Percentiles rank a stretch among this genome's conserved stretches.
These are phyloP conservation scores for Todus mexicanus DNA, from an alignment of 2,797 vertebrate genomes.

Conservation along the genomic window DNA sequence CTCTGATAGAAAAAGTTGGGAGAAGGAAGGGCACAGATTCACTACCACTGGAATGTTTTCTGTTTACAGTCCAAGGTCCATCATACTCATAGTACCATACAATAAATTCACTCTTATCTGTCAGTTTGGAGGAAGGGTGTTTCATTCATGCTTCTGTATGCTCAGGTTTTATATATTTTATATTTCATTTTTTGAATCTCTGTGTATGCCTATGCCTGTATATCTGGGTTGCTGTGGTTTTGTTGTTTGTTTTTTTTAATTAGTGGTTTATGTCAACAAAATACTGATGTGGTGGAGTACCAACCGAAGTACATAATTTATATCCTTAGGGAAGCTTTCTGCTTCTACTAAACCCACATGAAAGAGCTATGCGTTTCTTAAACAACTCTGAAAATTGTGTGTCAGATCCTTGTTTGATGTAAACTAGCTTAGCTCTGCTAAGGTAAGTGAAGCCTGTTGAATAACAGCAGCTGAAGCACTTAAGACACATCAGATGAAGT, in stretches of 20 bases:
- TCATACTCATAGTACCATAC: background rate
- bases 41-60: background rate
- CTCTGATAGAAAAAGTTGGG: background rate
- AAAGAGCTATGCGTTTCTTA: background rate
- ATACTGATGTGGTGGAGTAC: background rate
- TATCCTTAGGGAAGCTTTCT: background rate
- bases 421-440: background rate
- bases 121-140: background rate
- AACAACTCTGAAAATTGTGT: background rate
- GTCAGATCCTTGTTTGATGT: background rate
- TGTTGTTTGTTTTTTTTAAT: background rate
- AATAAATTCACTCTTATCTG: background rate
- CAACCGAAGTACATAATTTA: background rate
- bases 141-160: background rate
- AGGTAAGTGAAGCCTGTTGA: conserved; percentile 11
- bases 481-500: background rate
- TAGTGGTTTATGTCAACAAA: background rate
- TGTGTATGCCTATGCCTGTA: background rate
- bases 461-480: background rate
- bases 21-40: background rate
- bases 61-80: background rate
- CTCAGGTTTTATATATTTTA: background rate
- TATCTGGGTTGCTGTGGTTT: background rate
- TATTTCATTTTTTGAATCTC: background rate
- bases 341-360: background rate